Evolutionary conservation across 2,888 invertebrate genomes (phyloP).

Genomic region (Anodontia alba): DNA sequence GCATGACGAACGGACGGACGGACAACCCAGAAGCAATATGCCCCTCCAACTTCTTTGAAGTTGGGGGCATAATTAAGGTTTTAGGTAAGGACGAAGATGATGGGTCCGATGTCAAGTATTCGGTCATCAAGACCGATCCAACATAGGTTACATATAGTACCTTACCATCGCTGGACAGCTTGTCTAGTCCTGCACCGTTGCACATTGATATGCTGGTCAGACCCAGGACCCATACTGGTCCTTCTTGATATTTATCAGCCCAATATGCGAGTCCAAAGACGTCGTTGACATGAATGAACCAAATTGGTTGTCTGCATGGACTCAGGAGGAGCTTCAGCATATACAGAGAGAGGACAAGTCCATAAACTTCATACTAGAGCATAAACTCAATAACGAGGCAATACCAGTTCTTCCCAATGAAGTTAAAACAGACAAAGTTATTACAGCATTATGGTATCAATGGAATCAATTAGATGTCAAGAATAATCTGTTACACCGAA

Average conservation of each 20-base stretch:
- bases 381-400: neutral
- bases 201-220: neutral
- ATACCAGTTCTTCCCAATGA: neutral
- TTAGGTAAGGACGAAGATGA: neutral
- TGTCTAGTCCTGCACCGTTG: neutral
- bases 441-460: neutral
- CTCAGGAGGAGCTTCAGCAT: neutral
- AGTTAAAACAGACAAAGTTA: neutral
- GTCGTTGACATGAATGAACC: neutral
- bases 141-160: neutral
- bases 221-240: neutral
- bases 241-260: neutral
- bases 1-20: too few relatives aligned
- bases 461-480: neutral
- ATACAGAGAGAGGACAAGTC: conserved; percentile 12
- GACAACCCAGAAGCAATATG: too few relatives aligned
- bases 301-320: conserved; percentile 22
- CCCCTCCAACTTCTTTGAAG: too few relatives aligned
- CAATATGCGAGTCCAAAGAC: neutral
- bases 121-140: neutral
- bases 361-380: neutral
- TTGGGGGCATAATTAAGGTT: too few relatives aligned
- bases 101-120: neutral
- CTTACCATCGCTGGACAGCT: neutral
- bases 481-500: neutral